Evolutionary conservation across 2,888 invertebrate genomes (phyloP), one percentile per base, ranked within the genome.

Genomic region (Acrocyrtus sp.): DNA sequence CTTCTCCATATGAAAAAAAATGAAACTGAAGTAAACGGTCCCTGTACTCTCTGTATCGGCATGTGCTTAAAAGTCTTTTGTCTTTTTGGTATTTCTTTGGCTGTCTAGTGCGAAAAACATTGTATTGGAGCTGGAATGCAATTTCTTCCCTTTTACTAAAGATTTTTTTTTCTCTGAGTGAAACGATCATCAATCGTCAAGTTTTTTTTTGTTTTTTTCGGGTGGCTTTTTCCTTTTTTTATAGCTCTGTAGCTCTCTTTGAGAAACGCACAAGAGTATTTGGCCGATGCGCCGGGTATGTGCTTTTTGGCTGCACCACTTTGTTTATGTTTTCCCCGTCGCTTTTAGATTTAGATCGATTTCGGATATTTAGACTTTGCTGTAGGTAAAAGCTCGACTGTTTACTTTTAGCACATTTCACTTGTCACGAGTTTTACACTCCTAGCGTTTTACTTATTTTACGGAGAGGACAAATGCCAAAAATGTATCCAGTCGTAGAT

Each of bases 351-450:
- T n/a, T n/a, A n/a, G n/a, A 34, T 34, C 34, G 34, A 34, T 34
- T 12, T 12, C 34, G 12, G 12, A 34, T 8, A 8, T 34, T 6
- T 45, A 45, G 45, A n/a, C 34, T 34, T 34, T 34, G 34, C 54
- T 17, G 26, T 54, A 22, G 29, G 29, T 54, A 29, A 17, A n/a
- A 50, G n/a, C n/a, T n/a, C n/a, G n/a, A n/a, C 4, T 54, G 68
- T 68, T 68, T 68, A 68, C 68, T 47, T 68, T 68, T 68, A n/a
- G 61, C 62, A 57, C 69, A 57, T 69, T 62, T 69, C 69, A 69
- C 62, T 54, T 69, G 61, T 61, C 68, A 69, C 68, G 34, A 29
- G 4, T 41, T n/a, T 12, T 60, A 21, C 22, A 15, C 60, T 27
- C 58, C 41, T 54, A n/a, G 26, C 15, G 58, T 19, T 43, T 17